A percentile compares a stretch with the other conserved stretches of the same genome.
phyloP scores from a whole-genome alignment of 2,797 vertebrate species.

The Rhinophrynus dorsalis region DNA sequence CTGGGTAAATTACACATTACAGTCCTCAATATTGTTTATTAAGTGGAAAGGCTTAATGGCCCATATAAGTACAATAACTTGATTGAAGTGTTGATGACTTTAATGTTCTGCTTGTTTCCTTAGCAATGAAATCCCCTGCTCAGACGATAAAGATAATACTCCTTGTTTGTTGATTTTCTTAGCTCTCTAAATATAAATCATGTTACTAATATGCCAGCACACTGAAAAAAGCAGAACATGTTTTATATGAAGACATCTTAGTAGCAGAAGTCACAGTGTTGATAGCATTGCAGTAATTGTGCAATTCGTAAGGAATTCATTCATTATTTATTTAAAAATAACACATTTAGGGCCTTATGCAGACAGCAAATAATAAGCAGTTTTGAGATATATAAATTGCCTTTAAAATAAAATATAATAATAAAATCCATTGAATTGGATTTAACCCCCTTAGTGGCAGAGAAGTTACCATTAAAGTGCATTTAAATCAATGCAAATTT shows the following conservation, averaged over 20 bases:
- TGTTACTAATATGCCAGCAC: neutral
- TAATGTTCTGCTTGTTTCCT: neutral
- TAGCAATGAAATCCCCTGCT: neutral
- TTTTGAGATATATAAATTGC: neutral
- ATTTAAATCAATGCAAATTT: no score
- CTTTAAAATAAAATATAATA: no score
- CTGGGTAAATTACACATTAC: neutral
- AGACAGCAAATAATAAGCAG: no score
- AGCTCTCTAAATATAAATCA: neutral
- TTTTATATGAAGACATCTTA: neutral
- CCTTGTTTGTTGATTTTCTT: conserved; percentile 1
- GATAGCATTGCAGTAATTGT: neutral
- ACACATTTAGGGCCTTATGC: no score
- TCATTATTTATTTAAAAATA: no score
- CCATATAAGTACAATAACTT: neutral
- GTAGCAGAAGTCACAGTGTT: neutral
- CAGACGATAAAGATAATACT: neutral
- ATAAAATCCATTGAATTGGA: no score
- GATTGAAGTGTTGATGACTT: neutral
- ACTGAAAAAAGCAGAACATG: neutral
- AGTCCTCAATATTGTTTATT: conserved; percentile 1
- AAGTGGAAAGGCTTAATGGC: conserved; percentile 9
- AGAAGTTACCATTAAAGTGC: no score
- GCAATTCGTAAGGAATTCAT: neutral
- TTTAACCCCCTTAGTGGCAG: no score